phyloP scores from a whole-genome alignment of 1,140 invertebrate genomes.

The Goniozus legneri region DNA sequence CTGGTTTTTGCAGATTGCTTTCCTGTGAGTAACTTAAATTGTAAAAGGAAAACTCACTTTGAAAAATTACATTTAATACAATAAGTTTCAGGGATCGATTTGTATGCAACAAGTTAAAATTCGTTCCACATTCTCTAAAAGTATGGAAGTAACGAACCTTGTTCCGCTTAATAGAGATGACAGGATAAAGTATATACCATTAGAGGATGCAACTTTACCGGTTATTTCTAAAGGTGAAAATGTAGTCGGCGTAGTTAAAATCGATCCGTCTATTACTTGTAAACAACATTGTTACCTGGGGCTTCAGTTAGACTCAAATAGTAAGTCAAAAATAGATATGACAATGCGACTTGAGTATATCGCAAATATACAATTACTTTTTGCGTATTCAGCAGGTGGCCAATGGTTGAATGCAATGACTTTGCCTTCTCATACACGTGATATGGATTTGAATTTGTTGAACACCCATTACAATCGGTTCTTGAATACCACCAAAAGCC shows the following conservation, averaged over 20 bases:
- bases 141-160: constrained; percentile 63
- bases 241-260: constrained; percentile 54
- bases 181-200: constrained; percentile 51
- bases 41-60: constrained; percentile 1
- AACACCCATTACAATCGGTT: constrained; percentile 58
- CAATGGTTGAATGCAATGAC: constrained; percentile 72
- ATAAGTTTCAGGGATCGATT: constrained; percentile 67
- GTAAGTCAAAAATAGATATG: no score
- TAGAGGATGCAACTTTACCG: constrained; percentile 38
- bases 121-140: constrained; percentile 69
- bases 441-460: constrained; percentile 62
- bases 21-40: constrained; percentile 65
- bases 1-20: constrained; percentile 77
- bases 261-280: constrained; percentile 71
- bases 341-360: no score
- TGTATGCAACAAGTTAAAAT: constrained; percentile 70
- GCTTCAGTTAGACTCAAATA: constrained; percentile 57
- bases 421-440: constrained; percentile 61
- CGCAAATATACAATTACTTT: no score
- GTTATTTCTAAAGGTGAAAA: constrained; percentile 53
- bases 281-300: constrained; percentile 74
- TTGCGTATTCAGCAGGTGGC: constrained; percentile 55
- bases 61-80: background rate
- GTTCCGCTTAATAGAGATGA: constrained; percentile 53
- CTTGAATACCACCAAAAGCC: constrained; percentile 53